phyloP scores from a whole-genome alignment of 2,797 vertebrate genomes.

The Pogonophryne albipinna region DNA sequence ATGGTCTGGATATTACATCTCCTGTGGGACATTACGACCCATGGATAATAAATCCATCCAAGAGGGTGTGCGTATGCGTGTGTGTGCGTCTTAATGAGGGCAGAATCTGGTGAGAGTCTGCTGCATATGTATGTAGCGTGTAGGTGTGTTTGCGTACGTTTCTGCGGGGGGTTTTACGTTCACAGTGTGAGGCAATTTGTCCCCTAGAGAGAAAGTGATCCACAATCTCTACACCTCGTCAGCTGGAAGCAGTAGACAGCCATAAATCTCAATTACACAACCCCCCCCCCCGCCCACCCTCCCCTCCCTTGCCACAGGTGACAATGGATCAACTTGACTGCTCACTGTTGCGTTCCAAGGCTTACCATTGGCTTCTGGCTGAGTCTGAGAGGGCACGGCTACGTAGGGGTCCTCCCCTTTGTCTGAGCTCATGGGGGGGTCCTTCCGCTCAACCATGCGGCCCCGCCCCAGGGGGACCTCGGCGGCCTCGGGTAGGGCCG shows the following conservation, averaged over 20 bases:
- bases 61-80: constrained; percentile 14
- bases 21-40: constrained; percentile 77
- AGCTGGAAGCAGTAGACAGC: constrained; percentile 94
- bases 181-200: constrained; percentile 73
- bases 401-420: constrained; percentile 94
- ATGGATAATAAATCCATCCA: constrained; percentile 79
- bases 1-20: constrained; percentile 85
- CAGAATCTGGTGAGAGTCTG: constrained; percentile 37
- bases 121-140: constrained; percentile 25
- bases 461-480: constrained; percentile 91
- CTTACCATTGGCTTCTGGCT: constrained; percentile 98
- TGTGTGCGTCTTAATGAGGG: constrained; percentile 43
- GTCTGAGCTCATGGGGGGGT: constrained; percentile 90
- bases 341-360: constrained; percentile 91
- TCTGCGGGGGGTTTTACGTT: constrained; percentile 46
- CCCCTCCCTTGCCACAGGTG: constrained; percentile 79
- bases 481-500: constrained; percentile 85
- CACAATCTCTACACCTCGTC: constrained; percentile 68
- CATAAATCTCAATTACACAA: constrained; percentile 80
- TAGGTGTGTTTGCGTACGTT: constrained; percentile 42
- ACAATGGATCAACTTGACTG: constrained; percentile 77
- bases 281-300: constrained; percentile 31
- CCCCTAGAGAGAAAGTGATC: constrained; percentile 69
- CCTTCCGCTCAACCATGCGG: constrained; percentile 93
- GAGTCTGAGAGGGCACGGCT: constrained; percentile 96